These are phyloP conservation scores for Boulengeromyrus knoepffleri DNA, from an alignment of 2,113 vertebrate genomes.

Conservation along the genomic window DNA sequence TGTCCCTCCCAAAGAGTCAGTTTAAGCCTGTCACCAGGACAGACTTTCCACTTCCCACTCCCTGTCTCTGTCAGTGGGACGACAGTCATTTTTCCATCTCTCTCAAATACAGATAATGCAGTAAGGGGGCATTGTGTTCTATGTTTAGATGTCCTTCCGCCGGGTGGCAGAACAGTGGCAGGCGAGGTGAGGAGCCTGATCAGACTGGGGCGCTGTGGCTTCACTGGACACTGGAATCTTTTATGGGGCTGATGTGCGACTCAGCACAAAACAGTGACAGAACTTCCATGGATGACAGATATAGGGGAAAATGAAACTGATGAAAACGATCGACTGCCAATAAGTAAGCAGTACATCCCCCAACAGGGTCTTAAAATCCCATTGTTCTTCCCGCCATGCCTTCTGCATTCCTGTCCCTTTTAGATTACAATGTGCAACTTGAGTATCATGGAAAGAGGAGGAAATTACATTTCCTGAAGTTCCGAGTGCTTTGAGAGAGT, in stretches of 20 bases:
- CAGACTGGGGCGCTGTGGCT: slow-evolving; percentile 25
- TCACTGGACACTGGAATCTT: slow-evolving; percentile 22
- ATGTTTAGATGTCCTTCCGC: slow-evolving; percentile 46
- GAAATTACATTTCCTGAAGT: slow-evolving; percentile 25
- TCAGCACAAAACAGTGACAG: not conserved
- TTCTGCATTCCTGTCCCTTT: not conserved
- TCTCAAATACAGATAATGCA: slow-evolving; percentile 20
- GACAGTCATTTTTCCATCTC: slow-evolving; percentile 30
- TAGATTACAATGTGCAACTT: slow-evolving; percentile 1
- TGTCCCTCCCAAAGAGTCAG: not conserved
- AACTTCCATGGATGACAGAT: too few relatives aligned
- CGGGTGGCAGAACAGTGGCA: slow-evolving; percentile 36
- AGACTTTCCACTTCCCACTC: slow-evolving; percentile 2
- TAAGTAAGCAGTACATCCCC: not conserved
- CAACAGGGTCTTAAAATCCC: not conserved
- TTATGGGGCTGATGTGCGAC: not conserved
- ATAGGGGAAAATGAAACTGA: not conserved
- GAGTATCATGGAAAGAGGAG: slow-evolving; percentile 6
- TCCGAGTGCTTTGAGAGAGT: slow-evolving; percentile 10
- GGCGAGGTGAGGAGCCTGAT: slow-evolving; percentile 18
- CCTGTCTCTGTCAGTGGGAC: slow-evolving; percentile 23
- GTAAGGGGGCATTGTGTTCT: slow-evolving; percentile 39
- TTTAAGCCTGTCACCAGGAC: not conserved
- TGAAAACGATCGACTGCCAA: not conserved
- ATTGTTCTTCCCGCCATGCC: not conserved